phyloP scores from a whole-genome alignment of 2,113 vertebrate genomes.

The Psettodes erumei region DNA sequence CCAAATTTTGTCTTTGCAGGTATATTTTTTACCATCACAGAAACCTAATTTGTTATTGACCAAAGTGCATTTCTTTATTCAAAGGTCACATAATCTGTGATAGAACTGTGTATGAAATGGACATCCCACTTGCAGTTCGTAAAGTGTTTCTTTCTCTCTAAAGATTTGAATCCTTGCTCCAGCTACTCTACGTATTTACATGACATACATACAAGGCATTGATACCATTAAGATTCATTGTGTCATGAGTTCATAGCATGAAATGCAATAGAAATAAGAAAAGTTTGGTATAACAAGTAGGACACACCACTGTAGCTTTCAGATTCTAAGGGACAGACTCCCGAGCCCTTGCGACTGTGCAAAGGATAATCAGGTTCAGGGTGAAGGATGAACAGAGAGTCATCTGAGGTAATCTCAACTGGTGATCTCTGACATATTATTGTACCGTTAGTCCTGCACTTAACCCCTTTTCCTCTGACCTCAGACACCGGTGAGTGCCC shows the following conservation, averaged over 20 bases:
- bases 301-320: neutral
- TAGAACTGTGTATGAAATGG: neutral
- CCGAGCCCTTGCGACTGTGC: neutral
- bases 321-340: neutral
- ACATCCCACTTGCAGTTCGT: neutral
- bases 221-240: neutral
- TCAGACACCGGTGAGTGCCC: conserved; percentile 45
- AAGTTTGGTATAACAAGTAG: neutral
- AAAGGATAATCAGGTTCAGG: conserved; percentile 51
- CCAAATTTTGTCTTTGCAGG: neutral
- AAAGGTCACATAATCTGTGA: neutral
- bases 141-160: neutral
- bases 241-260: neutral
- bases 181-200: neutral
- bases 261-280: neutral
- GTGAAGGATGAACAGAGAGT: neutral
- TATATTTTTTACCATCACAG: neutral
- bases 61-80: neutral
- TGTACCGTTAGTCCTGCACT: conserved; percentile 10
- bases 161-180: neutral
- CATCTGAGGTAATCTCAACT: neutral
- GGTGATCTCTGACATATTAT: conserved; percentile 32
- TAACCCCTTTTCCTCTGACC: conserved; percentile 28
- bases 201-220: neutral
- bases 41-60: neutral